Evolutionary conservation across 2,113 vertebrate genomes (phyloP), one percentile per base, ranked within the genome.

Genomic region (Rattus rattus): DNA sequence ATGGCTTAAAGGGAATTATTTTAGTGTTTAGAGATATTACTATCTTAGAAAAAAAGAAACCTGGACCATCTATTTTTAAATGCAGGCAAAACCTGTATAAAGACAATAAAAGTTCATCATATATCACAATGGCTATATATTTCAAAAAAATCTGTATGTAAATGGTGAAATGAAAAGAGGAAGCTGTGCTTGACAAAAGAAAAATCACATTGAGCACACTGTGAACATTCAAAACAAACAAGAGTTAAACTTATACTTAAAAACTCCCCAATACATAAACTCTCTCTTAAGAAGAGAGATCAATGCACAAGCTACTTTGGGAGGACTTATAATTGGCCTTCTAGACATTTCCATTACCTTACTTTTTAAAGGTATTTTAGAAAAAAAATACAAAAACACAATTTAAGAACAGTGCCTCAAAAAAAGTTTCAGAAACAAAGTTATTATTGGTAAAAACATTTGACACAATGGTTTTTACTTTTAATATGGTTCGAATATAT

Each of bases 191-290:
- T 91, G 92, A 26, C 5, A n/a, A 85, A 7, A 69, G 12, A 30
- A 94, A 96, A 91, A 95, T 86, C 72, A 88, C 26, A 56, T 19
- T 89, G 83, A 93, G 93, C 12, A 67, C 28, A 93, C 10, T 93
- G 54, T 96, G 33, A 88, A 65, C 43, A 65, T 80, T 92, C 17
- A 30, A 84, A 95, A 79, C 43, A 95, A 43, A 79, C 17, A 20
- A 88, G 77, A 26, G 39, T 54, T 92, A 28, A 22, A 63, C 43
- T 83, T 67, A n/a, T 49, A 88, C n/a, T 92, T 87, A 8, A 94
- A 94, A 95, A 59, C 16, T 73, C 33, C 16, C 33, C 90, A 77
- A 92, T 8, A 91, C 4, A 56, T 11, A 93, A 90, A 43, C 28
- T 9, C n/a, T 9, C n/a, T 88, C 84, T 91, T 67, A 94, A 85